Evolutionary conservation across 2,888 invertebrate species (phyloP).

Genomic region (Amphipyra tragopoginis): DNA sequence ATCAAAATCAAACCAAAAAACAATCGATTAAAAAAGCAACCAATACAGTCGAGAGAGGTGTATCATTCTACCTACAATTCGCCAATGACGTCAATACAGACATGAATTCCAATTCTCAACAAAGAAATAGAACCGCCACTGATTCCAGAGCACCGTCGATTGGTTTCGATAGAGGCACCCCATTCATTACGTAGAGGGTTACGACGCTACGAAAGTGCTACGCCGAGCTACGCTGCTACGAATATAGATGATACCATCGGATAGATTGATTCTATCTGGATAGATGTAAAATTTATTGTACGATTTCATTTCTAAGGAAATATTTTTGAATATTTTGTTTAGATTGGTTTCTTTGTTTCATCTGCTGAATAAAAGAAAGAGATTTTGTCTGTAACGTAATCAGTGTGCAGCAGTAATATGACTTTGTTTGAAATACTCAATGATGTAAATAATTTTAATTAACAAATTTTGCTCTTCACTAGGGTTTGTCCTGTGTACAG

Average conservation of each 20-base stretch:
- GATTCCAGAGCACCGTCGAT: slow-evolving; percentile 56
- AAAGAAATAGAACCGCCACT: slow-evolving; percentile 58
- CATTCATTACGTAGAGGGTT: slow-evolving; percentile 61
- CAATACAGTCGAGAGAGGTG: slow-evolving; percentile 6
- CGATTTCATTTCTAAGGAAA: slow-evolving; percentile 46
- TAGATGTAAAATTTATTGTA: slow-evolving; percentile 52
- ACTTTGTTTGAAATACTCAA: too few species aligned
- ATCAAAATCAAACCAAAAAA: too few species aligned
- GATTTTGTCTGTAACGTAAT: slow-evolving; percentile 2
- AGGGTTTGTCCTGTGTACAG: too few species aligned
- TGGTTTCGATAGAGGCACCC: slow-evolving; percentile 57
- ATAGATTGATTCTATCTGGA: slow-evolving; percentile 54
- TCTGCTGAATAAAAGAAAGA: slow-evolving; percentile 34
- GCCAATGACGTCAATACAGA: slow-evolving; percentile 41
- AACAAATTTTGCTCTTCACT: too few species aligned
- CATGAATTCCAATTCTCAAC: slow-evolving; percentile 49
- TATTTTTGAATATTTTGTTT: slow-evolving; percentile 48
- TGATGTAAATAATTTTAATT: too few species aligned
- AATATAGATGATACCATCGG: slow-evolving; percentile 57
- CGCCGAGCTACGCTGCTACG: slow-evolving; percentile 49
- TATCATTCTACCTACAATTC: slow-evolving; percentile 14
- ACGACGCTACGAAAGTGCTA: slow-evolving; percentile 57
- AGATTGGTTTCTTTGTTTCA: slow-evolving; percentile 27
- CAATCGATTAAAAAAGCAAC: not conserved
- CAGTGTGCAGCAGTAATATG: not conserved